Conservation (phyloP, 1,140 invertebrate species). For the Augochlora pura region DNA sequence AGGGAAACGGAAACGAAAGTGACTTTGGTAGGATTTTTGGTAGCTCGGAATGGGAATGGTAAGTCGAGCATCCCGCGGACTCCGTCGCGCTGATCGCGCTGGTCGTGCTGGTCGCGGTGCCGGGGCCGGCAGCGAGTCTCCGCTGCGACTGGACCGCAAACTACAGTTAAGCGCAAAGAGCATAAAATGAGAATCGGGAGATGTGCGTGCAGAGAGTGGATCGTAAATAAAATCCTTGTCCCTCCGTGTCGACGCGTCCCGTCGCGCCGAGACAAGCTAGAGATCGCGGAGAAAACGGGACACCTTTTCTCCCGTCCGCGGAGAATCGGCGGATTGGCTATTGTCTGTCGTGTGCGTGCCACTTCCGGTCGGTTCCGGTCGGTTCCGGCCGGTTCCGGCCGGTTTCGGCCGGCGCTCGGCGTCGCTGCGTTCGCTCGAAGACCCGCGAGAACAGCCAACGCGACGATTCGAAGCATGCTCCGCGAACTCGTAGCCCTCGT, state of each 20-base stretch:
- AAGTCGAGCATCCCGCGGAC: slow-evolving; percentile 2
- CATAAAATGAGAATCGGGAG: slow-evolving; percentile 69
- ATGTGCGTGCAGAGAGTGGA: slow-evolving; percentile 60
- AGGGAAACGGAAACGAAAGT: too few relatives aligned
- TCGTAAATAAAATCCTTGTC: slow-evolving; percentile 69
- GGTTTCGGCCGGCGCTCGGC: too few relatives aligned
- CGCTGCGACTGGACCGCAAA: slow-evolving; percentile 69
- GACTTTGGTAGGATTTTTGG: not conserved
- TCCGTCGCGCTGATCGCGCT: slow-evolving; percentile 5
- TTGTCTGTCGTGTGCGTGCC: not conserved
- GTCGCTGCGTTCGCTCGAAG: too few relatives aligned
- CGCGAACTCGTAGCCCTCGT: not conserved
- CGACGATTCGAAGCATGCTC: not conserved
- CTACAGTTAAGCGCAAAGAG: slow-evolving; percentile 72
- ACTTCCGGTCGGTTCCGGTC: not conserved
- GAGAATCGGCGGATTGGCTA: not conserved
- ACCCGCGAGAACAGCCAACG: not conserved
- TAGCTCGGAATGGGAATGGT: not conserved
- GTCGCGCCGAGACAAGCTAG: not conserved
- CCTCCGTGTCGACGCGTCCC: slow-evolving; percentile 51
- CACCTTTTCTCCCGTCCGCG: not conserved
- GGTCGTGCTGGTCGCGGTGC: slow-evolving; percentile 8
- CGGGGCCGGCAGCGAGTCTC: slow-evolving; percentile 39
- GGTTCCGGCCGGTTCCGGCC: too few relatives aligned
- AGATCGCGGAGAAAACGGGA: slow-evolving; percentile 20